These are phyloP conservation scores for Lamellibrachia columna DNA, from an alignment of 2,888 invertebrate species.

Conservation along the genomic window DNA sequence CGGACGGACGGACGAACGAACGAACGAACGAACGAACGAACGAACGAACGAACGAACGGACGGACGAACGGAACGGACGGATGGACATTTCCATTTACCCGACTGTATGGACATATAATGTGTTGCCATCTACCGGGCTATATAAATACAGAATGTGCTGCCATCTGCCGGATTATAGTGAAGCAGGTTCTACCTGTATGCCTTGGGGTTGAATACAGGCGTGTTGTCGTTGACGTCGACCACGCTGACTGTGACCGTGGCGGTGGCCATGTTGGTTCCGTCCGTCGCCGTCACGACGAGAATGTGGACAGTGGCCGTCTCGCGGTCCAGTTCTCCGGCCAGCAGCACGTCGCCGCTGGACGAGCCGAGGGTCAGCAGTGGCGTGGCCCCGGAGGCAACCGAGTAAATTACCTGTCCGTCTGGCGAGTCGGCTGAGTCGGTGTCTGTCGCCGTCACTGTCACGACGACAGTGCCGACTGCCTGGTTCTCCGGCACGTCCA, in stretches of 20 bases:
- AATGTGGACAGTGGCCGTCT: conserved; percentile 26
- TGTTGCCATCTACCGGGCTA: too few species aligned
- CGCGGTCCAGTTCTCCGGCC: conserved; percentile 20
- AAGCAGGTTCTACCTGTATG: background rate
- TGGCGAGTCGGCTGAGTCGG: background rate
- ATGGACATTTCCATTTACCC: background rate
- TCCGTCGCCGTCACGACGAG: conserved; percentile 21
- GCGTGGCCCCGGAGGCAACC: conserved; percentile 40
- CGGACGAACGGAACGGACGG: background rate
- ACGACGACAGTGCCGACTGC: conserved; percentile 49
- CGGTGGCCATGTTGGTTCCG: conserved; percentile 21
- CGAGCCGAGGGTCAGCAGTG: conserved; percentile 45
- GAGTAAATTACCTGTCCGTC: conserved; percentile 42
- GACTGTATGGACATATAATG: too few species aligned
- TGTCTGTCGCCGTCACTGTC: conserved; percentile 53
- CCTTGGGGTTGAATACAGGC: conserved; percentile 19
- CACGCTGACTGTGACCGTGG: conserved; percentile 18
- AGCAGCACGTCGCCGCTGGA: conserved; percentile 40
- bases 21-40: too few species aligned
- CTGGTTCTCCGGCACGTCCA: conserved; percentile 53
- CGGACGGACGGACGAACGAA: too few species aligned
- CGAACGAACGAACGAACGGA: background rate
- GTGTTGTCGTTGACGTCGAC: conserved; percentile 20
- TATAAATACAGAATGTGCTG: too few species aligned
- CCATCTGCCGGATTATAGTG: too few species aligned